Evolutionary conservation across 2,888 invertebrate species (phyloP), one percentile per base, ranked within the genome.

Genomic region (Nephrotoma appendiculata): DNA sequence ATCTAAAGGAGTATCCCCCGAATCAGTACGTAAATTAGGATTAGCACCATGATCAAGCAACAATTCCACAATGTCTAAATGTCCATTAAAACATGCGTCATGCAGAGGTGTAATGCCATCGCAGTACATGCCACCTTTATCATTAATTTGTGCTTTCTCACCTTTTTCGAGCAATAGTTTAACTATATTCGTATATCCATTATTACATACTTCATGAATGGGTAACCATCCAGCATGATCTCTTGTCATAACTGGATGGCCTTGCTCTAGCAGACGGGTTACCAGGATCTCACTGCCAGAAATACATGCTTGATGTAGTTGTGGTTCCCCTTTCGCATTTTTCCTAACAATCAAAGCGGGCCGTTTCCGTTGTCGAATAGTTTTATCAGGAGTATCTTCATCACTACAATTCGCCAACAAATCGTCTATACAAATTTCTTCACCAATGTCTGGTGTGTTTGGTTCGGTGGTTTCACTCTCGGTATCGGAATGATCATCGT

Each of bases 221-320:
- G 98, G 98, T 12, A 96, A 92, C 98, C 98, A 99, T 0, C 98
- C 98, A 1, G 95, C 96, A 90, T 97, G 94, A 91, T 99, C 99
- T 6, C 96, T 92, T 0, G 96, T 93, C 90, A 98, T 97, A 0
- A 98, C 94, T 0, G 96, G 95, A 90, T 98, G 98, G 0, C 97
- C 97, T 91, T 96, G 94, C 0, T 94, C 94, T 57, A 96, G 89
- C 0, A 96, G 91, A 19, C 94, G 93, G 71, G 94, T 93, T 0
- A 95, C 96, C 41, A 94, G 89, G 0, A 93, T 92, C n/a, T 95
- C 91, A 89, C 97, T 96, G 0, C 97, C 97, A 4, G 94, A 94
- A 89, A 98, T 98, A 88, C 96, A 96, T 0, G 98, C 98, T 90
- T 95, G 93, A 91, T 98, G 98, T 71, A 98, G 91, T 88, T 95